Conservation (phyloP, 2,113 vertebrate genomes). For the Lathamus discolor region DNA sequence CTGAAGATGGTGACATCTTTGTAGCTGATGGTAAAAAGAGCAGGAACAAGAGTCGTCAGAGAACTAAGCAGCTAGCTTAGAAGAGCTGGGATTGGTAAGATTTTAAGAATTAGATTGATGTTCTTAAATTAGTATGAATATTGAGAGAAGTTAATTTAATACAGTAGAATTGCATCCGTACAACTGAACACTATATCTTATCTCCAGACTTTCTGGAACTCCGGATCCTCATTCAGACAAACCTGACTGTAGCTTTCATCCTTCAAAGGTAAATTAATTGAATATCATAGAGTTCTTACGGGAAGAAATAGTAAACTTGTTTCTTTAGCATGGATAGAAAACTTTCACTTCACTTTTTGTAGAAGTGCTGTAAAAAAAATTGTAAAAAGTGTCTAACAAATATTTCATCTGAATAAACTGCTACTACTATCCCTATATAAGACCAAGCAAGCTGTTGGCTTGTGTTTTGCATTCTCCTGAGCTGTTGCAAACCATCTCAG, state of each 20-base stretch:
- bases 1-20: not conserved
- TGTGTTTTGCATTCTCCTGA: not conserved
- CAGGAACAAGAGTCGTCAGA: not conserved
- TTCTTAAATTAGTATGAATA: not conserved
- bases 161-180: not conserved
- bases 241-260: not conserved
- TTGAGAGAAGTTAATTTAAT: conserved; percentile 24
- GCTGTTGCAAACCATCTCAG: not conserved
- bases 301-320: not conserved
- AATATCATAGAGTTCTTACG: not conserved
- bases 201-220: conserved; percentile 55
- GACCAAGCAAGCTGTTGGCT: not conserved
- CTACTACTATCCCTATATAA: not conserved
- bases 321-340: not conserved
- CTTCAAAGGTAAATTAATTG: conserved; percentile 27
- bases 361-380: not conserved
- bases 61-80: not conserved
- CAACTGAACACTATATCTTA: not conserved
- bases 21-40: not conserved
- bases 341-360: not conserved
- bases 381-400: not conserved
- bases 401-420: not conserved
- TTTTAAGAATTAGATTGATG: not conserved
- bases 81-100: not conserved
- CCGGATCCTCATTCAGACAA: not conserved